Percentiles rank a stretch among this genome's conserved stretches.
phyloP scores from a whole-genome alignment of 2,113 vertebrate species.

The Dasyurus viverrinus region DNA sequence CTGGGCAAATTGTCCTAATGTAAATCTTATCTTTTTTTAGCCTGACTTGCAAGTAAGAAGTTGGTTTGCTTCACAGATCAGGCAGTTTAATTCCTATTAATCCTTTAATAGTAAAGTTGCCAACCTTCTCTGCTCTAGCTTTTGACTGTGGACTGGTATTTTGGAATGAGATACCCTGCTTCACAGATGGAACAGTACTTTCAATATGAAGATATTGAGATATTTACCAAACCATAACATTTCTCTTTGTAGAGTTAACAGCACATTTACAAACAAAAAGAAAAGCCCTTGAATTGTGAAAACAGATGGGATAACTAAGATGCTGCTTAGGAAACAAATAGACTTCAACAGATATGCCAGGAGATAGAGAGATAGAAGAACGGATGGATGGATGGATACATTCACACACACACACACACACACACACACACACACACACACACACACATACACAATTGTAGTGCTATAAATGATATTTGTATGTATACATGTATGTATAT shows the following conservation, averaged over 20 bases:
- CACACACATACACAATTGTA: no score
- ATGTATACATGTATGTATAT: neutral
- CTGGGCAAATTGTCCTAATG: neutral
- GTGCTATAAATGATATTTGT: no score
- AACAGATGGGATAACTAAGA: slow-evolving; percentile 59
- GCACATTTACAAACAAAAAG: slow-evolving; percentile 69
- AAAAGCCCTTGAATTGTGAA: slow-evolving; percentile 47
- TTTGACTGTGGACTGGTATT: neutral
- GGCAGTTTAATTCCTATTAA: slow-evolving; percentile 51
- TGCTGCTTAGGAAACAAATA: slow-evolving; percentile 37
- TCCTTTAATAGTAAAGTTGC: slow-evolving; percentile 41
- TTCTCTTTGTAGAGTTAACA: slow-evolving; percentile 59
- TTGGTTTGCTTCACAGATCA: neutral
- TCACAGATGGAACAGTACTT: slow-evolving; percentile 35
- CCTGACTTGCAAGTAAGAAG: neutral
- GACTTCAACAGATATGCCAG: neutral
- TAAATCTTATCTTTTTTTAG: neutral
- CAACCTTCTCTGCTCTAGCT: slow-evolving; percentile 14
- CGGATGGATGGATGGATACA: neutral
- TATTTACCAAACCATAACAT: slow-evolving; percentile 52
- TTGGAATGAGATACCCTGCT: neutral
- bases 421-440: no score
- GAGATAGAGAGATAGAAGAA: neutral
- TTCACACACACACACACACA: no score
- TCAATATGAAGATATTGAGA: slow-evolving; percentile 45